Conservation (phyloP, 2,888 invertebrate genomes). For the Tachina grossa region DNA sequence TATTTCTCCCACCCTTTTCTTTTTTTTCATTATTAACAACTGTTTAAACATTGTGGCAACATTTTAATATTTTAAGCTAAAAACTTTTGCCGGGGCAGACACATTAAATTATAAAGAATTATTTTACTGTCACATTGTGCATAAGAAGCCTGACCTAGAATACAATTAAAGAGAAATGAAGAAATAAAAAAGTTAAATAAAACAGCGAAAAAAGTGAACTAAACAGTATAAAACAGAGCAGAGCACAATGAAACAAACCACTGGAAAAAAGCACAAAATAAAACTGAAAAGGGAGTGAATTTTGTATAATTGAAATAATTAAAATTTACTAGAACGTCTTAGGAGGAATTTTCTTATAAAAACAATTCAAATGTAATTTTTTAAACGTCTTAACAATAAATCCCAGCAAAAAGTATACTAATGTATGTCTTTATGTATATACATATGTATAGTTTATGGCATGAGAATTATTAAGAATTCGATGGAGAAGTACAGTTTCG, state of each 20-base stretch:
- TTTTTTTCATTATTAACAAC: slow-evolving; percentile 40
- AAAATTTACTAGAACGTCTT: slow-evolving; percentile 56
- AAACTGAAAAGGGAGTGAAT: slow-evolving; percentile 30
- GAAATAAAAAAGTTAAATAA: slow-evolving; percentile 43
- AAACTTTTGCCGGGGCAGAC: slow-evolving; percentile 40
- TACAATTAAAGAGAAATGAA: slow-evolving; percentile 62
- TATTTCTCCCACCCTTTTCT: not conserved
- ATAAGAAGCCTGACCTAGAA: slow-evolving; percentile 49
- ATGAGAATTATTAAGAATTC: not conserved
- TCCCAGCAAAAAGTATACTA: not conserved
- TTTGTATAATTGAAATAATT: slow-evolving; percentile 63
- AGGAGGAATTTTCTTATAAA: slow-evolving; percentile 31
- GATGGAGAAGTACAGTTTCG: no score
- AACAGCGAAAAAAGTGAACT: slow-evolving; percentile 15
- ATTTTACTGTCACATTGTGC: slow-evolving; percentile 56
- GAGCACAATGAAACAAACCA: slow-evolving; percentile 12
- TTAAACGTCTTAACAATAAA: slow-evolving; percentile 20
- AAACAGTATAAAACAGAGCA: slow-evolving; percentile 5
- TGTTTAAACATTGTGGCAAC: slow-evolving; percentile 61
- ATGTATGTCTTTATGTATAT: not conserved
- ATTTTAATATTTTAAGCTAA: slow-evolving; percentile 50
- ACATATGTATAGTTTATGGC: not conserved
- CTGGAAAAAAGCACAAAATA: slow-evolving; percentile 20
- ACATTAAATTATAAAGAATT: slow-evolving; percentile 52
- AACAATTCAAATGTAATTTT: slow-evolving; percentile 38